Evolutionary conservation across 2,113 vertebrate genomes (phyloP).

Genomic region (Microtus montanus): DNA sequence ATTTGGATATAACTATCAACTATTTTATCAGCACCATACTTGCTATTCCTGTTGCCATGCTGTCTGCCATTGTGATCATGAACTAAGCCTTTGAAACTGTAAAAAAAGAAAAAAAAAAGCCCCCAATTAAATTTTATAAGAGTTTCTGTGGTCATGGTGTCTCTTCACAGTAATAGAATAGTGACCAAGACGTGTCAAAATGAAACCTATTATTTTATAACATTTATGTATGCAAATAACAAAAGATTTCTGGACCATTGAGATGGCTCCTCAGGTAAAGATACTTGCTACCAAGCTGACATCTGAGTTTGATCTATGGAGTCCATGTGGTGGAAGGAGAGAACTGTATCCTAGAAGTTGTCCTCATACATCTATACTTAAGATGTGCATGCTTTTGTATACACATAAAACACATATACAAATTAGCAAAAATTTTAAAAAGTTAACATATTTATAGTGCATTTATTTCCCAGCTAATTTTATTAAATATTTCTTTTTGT

Average conservation of each 20-base stretch:
- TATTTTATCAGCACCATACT: not conserved
- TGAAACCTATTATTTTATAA: not conserved
- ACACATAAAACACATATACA: not conserved
- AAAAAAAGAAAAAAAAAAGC: not conserved
- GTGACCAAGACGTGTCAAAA: no score
- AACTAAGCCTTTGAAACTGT: not conserved
- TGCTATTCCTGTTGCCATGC: not conserved
- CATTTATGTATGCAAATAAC: not conserved
- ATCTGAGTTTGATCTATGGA: not conserved
- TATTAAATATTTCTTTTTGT: conserved; percentile 13
- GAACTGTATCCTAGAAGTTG: no score
- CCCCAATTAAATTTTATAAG: not conserved
- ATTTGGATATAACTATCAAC: not conserved
- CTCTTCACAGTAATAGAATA: not conserved
- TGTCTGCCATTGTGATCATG: not conserved
- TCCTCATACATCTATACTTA: not conserved
- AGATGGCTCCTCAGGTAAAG: not conserved
- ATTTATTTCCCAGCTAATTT: not conserved
- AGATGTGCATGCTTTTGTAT: not conserved
- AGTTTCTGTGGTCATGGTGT: not conserved
- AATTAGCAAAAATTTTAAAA: no score
- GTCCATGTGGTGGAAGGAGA: not conserved
- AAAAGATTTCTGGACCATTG: not conserved
- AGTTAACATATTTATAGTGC: not conserved
- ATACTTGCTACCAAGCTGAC: not conserved